A percentile compares a stretch with the other conserved stretches of the same genome.
These are phyloP conservation scores for Cephus spinipes DNA, from an alignment of 2,888 invertebrate species.

Conservation along the genomic window DNA sequence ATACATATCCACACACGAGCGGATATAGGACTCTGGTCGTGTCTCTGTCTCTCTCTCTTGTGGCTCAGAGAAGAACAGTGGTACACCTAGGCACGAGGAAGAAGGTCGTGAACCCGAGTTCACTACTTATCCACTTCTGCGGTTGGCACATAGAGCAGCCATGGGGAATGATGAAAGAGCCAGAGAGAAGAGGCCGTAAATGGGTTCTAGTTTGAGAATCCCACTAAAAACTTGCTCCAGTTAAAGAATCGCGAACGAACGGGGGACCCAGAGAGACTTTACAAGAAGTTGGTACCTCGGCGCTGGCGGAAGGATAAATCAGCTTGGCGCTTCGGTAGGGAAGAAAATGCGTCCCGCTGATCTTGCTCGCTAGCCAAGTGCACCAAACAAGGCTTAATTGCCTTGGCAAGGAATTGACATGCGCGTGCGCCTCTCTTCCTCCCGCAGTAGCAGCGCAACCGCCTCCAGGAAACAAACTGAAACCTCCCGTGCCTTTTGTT, in stretches of 20 bases:
- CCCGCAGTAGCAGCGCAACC: conserved; percentile 11
- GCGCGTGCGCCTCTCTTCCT: conserved; percentile 47
- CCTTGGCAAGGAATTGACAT: conserved; percentile 50
- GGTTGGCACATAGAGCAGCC: background rate
- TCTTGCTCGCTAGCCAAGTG: background rate
- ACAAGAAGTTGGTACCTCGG: conserved; percentile 26
- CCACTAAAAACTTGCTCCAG: conserved; percentile 8
- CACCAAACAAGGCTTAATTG: conserved; percentile 60
- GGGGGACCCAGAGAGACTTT: background rate
- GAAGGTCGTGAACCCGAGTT: background rate
- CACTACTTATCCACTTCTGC: background rate
- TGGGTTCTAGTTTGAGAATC: background rate
- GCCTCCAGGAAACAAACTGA: background rate
- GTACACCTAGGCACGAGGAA: background rate
- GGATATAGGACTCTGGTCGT: background rate
- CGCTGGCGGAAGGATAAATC: conserved; percentile 52
- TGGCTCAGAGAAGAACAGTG: background rate
- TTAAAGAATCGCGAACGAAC: background rate
- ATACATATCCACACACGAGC: background rate
- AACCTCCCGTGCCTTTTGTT: background rate
- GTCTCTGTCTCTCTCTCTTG: background rate
- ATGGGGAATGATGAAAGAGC: background rate
- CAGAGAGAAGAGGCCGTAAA: background rate
- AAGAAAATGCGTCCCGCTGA: conserved; percentile 16
- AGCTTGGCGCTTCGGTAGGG: conserved; percentile 48